Base-by-base conservation (phyloP, 2,797 vertebrate species). In the Pseudochirops corinnae region DNA sequence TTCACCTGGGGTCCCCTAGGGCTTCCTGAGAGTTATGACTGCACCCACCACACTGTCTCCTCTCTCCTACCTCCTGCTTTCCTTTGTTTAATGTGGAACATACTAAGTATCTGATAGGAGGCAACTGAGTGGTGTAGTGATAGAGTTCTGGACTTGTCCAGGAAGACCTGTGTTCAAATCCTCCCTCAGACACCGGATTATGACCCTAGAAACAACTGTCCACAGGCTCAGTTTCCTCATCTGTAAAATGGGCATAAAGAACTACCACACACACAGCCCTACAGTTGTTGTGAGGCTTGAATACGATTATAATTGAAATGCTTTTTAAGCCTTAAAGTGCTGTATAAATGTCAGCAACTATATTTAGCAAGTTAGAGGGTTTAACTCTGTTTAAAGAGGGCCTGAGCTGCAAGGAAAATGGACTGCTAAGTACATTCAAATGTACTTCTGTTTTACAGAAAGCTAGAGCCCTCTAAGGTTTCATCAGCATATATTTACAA, bases 211-310 rank as follows among this genome's bases (percentile, higher is more conserved):
- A 0, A 1, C 91, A 6, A 1, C 24, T 0, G 26, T 24, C 67
- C 62, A 29, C 39, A 33, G 56, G 29, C 82, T 93, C 56, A 57
- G 87, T 95, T 94, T 95, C 14, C 33, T 94, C 55, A 18, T 94
- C 90, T 56, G 16, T 91, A 39, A 91, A 93, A 74, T 6, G 56
- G 87, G 29, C 6, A 87, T 12, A 87, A 87, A 52, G 52, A 52
- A 52, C 52, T 52, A 52, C 52, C 52, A 4, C 52, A 4, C 52
- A 52, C 52, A 52, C 52, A 46, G 46, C 52, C 52, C 52, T 52
- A 18, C 74, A 87, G 74, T 28, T 87, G 74, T 50, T 28, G 33
- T 39, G 33, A 87, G 0, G 31, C 10, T 12, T 10, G 7, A 39
- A n/a, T 46, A 56, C 33, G 9, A 52, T 62, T 56, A 39, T 55